phyloP scores from a whole-genome alignment of 2,888 invertebrate genomes.

The Lasiommata megera region DNA sequence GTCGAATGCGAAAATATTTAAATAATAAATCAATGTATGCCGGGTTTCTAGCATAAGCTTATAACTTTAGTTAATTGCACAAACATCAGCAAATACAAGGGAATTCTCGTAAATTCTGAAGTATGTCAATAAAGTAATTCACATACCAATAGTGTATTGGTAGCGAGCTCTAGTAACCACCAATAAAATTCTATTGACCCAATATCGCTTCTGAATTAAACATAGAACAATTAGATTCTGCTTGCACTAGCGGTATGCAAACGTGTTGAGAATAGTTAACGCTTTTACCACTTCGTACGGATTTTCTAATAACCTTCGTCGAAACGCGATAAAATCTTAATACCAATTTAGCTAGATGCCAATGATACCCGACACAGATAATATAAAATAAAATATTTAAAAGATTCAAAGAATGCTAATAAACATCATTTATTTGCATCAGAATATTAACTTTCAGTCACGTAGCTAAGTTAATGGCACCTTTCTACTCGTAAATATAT shows the following conservation, averaged over 20 bases:
- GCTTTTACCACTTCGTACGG: constrained; percentile 42
- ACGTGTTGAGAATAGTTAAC: constrained; percentile 53
- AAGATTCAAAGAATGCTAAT: too few relatives aligned
- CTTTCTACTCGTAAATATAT: not conserved
- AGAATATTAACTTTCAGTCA: constrained; percentile 1
- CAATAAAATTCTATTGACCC: constrained; percentile 49
- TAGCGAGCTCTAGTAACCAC: constrained; percentile 22
- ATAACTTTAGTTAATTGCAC: not conserved
- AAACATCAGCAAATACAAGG: not conserved
- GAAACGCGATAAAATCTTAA: constrained; percentile 32
- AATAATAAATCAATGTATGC: too few relatives aligned
- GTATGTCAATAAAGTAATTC: constrained; percentile 33
- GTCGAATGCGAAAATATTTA: too few relatives aligned
- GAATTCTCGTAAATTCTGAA: not conserved
- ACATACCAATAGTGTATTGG: constrained; percentile 41
- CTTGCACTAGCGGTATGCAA: constrained; percentile 39
- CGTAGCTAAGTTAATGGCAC: not conserved
- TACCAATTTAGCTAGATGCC: constrained; percentile 19
- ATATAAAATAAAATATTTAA: too few relatives aligned
- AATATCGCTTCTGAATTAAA: constrained; percentile 52
- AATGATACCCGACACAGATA: constrained; percentile 20
- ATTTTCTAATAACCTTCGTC: constrained; percentile 45
- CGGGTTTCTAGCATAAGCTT: too few relatives aligned
- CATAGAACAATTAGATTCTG: constrained; percentile 58
- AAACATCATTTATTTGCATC: too few relatives aligned